Evolutionary conservation across 2,113 vertebrate genomes (phyloP).

Genomic region (Dipodomys stephensi): DNA sequence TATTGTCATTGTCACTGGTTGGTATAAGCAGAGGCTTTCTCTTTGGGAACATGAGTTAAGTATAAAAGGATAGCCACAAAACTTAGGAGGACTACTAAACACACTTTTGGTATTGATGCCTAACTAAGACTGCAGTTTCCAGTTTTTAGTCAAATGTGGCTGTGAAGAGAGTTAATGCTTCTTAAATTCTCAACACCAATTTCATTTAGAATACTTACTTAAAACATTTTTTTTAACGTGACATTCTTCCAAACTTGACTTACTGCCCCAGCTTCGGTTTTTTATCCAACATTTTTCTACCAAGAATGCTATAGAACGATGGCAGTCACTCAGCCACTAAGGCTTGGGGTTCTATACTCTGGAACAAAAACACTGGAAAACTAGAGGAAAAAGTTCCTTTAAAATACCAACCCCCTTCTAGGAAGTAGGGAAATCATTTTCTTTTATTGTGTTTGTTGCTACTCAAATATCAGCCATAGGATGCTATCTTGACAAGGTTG

Average conservation of each 20-base stretch:
- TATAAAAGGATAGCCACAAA: not conserved
- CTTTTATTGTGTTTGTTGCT: slow-evolving; percentile 56
- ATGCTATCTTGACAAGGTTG: slow-evolving; percentile 75
- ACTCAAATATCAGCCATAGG: slow-evolving; percentile 69
- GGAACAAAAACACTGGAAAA: slow-evolving; percentile 29
- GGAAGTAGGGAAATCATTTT: slow-evolving; percentile 11
- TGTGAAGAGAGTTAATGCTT: not conserved
- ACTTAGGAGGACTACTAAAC: not conserved
- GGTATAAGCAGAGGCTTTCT: slow-evolving; percentile 4
- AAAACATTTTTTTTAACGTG: not conserved
- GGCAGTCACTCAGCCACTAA: slow-evolving; percentile 38
- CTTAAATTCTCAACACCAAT: not conserved
- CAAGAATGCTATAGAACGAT: slow-evolving; percentile 12
- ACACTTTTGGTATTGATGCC: not conserved
- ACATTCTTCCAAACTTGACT: slow-evolving; percentile 50
- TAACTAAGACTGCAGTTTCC: slow-evolving; percentile 5
- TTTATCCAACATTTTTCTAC: slow-evolving; percentile 29
- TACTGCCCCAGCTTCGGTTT: slow-evolving; percentile 1
- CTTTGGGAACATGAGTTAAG: not conserved
- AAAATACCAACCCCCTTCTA: slow-evolving; percentile 22
- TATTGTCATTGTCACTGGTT: slow-evolving; percentile 8
- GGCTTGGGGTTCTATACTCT: not conserved
- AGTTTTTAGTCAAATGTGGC: slow-evolving; percentile 19
- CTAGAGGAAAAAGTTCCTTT: slow-evolving; percentile 56
- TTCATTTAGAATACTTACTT: not conserved